Evolutionary conservation across 2,888 invertebrate genomes (phyloP).

Genomic region (Xestobium rufovillosum): DNA sequence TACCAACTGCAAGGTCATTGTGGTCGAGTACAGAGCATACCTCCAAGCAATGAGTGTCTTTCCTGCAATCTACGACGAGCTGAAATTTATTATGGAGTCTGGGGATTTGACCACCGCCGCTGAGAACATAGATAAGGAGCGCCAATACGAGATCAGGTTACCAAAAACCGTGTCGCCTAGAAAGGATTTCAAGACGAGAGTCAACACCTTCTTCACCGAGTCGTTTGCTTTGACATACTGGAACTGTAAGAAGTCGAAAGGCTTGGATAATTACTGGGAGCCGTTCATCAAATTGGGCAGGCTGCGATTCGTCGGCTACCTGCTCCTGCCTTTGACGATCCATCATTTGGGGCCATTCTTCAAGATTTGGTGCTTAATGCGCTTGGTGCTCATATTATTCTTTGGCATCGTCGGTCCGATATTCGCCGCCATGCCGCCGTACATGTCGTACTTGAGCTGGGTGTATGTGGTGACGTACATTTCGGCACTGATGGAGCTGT

Average conservation of each 20-base stretch:
- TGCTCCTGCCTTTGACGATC: slow-evolving; percentile 44
- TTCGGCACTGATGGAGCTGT: slow-evolving; percentile 37
- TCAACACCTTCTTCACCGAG: no score
- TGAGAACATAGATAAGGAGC: slow-evolving; percentile 46
- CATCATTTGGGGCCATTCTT: slow-evolving; percentile 47
- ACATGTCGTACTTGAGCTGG: slow-evolving; percentile 33
- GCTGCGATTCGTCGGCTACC: slow-evolving; percentile 39
- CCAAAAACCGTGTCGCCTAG: no score
- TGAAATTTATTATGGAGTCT: slow-evolving; percentile 37
- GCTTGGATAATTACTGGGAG: slow-evolving; percentile 37
- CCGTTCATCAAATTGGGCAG: slow-evolving; percentile 18
- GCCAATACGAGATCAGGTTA: no score
- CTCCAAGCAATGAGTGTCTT: slow-evolving; percentile 48
- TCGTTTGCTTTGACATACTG: slow-evolving; percentile 33
- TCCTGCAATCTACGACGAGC: slow-evolving; percentile 45
- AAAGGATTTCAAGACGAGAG: no score
- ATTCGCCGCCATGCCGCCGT: slow-evolving; percentile 42
- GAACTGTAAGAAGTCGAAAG: slow-evolving; percentile 42
- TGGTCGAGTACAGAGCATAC: slow-evolving; percentile 43
- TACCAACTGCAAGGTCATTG: slow-evolving; percentile 48
- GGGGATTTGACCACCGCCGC: slow-evolving; percentile 42
- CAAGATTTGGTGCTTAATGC: slow-evolving; percentile 43
- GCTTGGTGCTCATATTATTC: slow-evolving; percentile 39
- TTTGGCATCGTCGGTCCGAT: slow-evolving; percentile 43
- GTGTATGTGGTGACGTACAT: slow-evolving; percentile 27